Base-by-base conservation (phyloP, 2,797 vertebrate species). In the Propithecus perrieri region DNA sequence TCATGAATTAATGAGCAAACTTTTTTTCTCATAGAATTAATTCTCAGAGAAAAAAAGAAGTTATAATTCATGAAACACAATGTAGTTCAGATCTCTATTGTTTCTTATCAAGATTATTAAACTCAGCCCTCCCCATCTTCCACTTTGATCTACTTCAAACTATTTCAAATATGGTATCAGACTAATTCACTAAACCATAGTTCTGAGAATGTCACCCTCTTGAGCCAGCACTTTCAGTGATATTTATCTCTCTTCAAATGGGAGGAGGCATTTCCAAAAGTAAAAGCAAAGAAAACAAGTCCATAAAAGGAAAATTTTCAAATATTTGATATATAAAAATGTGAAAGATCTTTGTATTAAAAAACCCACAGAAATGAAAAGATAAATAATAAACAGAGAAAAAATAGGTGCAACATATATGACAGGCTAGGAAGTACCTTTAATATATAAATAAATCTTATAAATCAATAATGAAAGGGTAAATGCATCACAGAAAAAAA, bases 391-490 rank as follows among this genome's bases (percentile, higher is more conserved):
- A 76, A 84, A 43, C 35, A 67, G 18, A 46, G 20, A 10, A 78
- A 92, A 74, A 92, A 46, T n/a, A 63, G 1, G 43, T 59, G 4
- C 35, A 74, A 24, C 30, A 94, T 28, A 92, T 33, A 43, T n/a
- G 33, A 67, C 18, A 78, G 50, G 84, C 12, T 28, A 92, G 7
- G 28, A 83, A 86, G 8, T 85, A 65, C 7, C 61, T 94, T 88
- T 89, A 78, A 65, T 50, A 69, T n/a, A 46, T 74, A 75, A 86
- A 95, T 33, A 90, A 90, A 88, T 48, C 57, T 89, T 94, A 80
- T 0, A 85, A 85, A 71, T 76, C 26, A 81, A 5, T 80, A 85
- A 57, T 38, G 41, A 85, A 81, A 80, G 12, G 3, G 46, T 63
- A 33, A 71, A 11, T 43, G 14, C 5, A 67, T 72, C 26, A 33